Evolutionary conservation across 2,113 vertebrate species (phyloP).

Genomic region (Proteles cristata): DNA sequence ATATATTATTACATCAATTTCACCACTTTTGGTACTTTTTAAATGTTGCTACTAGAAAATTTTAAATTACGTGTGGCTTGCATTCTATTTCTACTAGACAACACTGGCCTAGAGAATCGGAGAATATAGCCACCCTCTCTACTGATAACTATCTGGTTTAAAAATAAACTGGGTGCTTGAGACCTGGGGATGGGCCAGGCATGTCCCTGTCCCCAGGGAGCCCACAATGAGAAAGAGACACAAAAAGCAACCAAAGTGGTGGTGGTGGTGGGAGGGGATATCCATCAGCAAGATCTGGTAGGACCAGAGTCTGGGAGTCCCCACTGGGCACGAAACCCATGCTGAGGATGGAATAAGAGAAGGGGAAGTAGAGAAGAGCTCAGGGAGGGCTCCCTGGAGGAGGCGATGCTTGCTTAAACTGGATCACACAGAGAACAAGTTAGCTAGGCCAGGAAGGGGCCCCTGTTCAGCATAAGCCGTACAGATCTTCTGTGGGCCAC

Average conservation of each 20-base stretch:
- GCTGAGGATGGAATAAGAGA: neutral
- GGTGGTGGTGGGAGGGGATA: no score
- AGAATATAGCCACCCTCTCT: neutral
- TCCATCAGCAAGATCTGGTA: neutral
- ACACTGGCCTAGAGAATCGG: neutral
- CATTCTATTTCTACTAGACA: neutral
- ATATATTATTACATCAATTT: conserved; percentile 23
- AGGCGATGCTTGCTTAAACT: neutral
- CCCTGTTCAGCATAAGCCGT: neutral
- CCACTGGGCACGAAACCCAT: neutral
- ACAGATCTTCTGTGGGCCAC: neutral
- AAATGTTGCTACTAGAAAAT: neutral
- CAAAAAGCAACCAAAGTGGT: neutral
- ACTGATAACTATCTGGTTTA: neutral
- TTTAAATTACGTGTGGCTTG: neutral
- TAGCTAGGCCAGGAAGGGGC: neutral
- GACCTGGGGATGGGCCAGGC: neutral
- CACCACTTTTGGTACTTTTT: conserved; percentile 9
- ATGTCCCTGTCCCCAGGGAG: neutral
- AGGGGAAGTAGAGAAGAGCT: neutral
- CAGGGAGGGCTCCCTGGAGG: neutral
- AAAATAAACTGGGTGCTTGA: neutral
- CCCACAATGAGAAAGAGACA: neutral
- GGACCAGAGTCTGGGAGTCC: neutral
- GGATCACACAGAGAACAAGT: conserved; percentile 5